Conservation (phyloP, 2,797 vertebrate genomes). For the Diplodus puntazzo region DNA sequence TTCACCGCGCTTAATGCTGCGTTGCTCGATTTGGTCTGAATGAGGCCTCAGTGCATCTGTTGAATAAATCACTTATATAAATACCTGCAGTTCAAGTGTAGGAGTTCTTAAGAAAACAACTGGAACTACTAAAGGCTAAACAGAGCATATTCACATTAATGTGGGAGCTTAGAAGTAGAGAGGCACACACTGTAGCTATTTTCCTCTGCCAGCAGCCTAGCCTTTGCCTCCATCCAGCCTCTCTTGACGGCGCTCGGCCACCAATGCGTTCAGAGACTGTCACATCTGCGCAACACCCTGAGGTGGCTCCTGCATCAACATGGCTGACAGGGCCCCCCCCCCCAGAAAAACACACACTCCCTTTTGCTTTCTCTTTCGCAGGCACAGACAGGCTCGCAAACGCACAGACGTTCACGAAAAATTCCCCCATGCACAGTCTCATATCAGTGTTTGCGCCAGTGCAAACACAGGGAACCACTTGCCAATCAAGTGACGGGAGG, state of each 20-base stretch:
- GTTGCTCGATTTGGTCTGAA: too few species aligned
- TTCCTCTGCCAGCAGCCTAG: constrained; percentile 6
- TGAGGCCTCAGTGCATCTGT: constrained; percentile 6
- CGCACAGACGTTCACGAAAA: constrained; percentile 15
- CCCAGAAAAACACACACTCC: constrained; percentile 25
- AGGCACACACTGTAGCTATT: constrained; percentile 2
- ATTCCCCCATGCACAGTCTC: background rate
- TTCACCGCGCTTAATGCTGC: too few species aligned
- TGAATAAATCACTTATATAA: constrained; percentile 46
- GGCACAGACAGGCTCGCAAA: constrained; percentile 25
- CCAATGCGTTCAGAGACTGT: constrained; percentile 50
- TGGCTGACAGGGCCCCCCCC: constrained; percentile 38
- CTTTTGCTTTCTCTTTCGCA: constrained; percentile 26
- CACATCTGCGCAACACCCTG: constrained; percentile 48
- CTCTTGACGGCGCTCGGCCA: constrained; percentile 31
- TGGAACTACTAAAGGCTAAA: constrained; percentile 10
- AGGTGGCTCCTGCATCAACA: constrained; percentile 38
- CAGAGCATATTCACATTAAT: constrained; percentile 9
- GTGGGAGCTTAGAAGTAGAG: constrained; percentile 10
- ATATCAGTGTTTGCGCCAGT: constrained; percentile 27
- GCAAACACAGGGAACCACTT: constrained; percentile 15
- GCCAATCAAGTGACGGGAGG: constrained; percentile 37
- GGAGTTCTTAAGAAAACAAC: constrained; percentile 23
- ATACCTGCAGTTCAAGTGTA: constrained; percentile 15
- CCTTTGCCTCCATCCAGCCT: constrained; percentile 26